Evolutionary conservation across 2,797 vertebrate species (phyloP).

Genomic region (Tragelaphus eurycerus): DNA sequence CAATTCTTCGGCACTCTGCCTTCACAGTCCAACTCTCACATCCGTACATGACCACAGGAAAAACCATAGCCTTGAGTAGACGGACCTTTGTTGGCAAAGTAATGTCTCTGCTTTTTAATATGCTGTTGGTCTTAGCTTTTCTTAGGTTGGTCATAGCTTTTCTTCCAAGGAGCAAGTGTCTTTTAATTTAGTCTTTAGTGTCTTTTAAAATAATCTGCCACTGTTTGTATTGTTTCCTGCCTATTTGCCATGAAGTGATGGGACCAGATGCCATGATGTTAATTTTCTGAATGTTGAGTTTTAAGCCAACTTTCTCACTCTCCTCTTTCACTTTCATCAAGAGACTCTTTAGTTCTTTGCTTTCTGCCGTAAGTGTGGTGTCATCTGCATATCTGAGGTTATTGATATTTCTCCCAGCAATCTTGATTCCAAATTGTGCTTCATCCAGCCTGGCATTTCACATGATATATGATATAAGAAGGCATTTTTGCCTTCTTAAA

Average conservation of each 20-base stretch:
- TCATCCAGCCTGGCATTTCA: not conserved
- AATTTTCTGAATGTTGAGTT: not conserved
- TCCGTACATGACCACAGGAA: not conserved
- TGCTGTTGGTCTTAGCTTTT: not conserved
- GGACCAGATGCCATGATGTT: not conserved
- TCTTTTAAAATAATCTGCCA: not conserved
- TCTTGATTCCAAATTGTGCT: not conserved
- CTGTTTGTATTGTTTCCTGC: not conserved
- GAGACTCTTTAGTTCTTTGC: not conserved
- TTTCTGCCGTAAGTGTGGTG: not conserved
- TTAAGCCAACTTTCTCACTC: not conserved
- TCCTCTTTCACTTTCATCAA: not conserved
- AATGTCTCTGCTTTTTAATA: not conserved
- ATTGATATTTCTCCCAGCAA: not conserved
- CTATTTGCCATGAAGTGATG: not conserved
- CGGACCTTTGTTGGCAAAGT: not conserved
- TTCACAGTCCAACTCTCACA: not conserved
- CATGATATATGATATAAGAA: not conserved
- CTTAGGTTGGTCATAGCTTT: not conserved
- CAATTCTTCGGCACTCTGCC: rapidly evolving
- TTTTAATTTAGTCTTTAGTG: not conserved
- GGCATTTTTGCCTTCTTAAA: not conserved
- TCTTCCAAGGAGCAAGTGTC: not conserved
- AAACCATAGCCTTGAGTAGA: not conserved
- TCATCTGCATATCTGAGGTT: not conserved